phyloP scores from a whole-genome alignment of 2,113 vertebrate species.

The Notothenia coriiceps region DNA sequence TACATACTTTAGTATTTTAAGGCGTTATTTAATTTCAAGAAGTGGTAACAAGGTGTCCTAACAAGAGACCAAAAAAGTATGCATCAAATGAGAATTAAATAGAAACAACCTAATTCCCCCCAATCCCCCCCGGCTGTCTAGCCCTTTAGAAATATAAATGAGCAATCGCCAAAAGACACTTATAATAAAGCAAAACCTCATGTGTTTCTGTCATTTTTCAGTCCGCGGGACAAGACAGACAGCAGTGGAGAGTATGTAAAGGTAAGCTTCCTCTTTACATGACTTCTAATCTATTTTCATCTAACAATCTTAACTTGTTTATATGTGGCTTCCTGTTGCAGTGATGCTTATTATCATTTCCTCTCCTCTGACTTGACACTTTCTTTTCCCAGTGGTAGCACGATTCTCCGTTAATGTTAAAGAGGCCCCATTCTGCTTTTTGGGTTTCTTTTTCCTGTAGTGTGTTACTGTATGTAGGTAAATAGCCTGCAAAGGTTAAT shows the following conservation, averaged over 20 bases:
- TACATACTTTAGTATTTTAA: too few relatives aligned
- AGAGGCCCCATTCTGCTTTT: too few relatives aligned
- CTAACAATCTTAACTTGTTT: not conserved
- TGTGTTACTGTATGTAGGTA: too few relatives aligned
- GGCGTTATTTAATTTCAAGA: too few relatives aligned
- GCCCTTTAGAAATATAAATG: too few relatives aligned
- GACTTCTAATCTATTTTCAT: not conserved
- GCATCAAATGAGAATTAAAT: not conserved
- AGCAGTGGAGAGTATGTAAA: conserved; percentile 81
- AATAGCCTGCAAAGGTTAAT: too few relatives aligned
- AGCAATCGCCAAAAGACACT: too few relatives aligned
- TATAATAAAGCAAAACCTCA: not conserved
- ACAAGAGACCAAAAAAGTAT: too few relatives aligned
- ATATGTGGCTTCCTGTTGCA: not conserved
- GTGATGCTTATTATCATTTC: conserved; percentile 1
- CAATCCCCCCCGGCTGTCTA: too few relatives aligned
- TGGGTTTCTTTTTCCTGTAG: too few relatives aligned
- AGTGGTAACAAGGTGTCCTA: too few relatives aligned
- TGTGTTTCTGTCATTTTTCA: conserved; percentile 38
- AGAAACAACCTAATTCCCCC: too few relatives aligned
- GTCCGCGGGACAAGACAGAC: conserved; percentile 51
- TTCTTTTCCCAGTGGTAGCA: not conserved
- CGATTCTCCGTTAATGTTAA: not conserved
- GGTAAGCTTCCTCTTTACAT: conserved; percentile 56
- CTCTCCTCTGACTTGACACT: not conserved